Evolutionary conservation across 2,797 vertebrate genomes (phyloP).

Genomic region (Danio jaintianensis): DNA sequence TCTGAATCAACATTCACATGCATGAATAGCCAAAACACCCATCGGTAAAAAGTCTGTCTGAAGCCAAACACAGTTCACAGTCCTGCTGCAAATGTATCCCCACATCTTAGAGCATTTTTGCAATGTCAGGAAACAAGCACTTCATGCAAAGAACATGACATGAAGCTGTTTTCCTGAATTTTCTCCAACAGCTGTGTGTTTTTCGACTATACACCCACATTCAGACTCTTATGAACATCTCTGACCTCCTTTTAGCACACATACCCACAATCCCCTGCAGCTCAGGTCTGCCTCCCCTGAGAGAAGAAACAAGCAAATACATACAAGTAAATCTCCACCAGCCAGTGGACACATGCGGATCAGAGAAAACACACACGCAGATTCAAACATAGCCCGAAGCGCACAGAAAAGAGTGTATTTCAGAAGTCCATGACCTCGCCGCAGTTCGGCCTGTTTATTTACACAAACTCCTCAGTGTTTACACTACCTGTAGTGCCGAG

Average conservation of each 20-base stretch:
- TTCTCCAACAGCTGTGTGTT: conserved; percentile 23
- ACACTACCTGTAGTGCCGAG: background rate
- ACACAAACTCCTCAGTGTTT: conserved; percentile 11
- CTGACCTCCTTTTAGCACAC: conserved; percentile 43
- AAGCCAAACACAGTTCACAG: conserved; percentile 49
- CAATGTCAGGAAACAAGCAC: conserved; percentile 1
- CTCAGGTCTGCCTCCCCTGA: conserved; percentile 16
- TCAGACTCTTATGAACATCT: conserved; percentile 12
- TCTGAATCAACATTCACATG: conserved; percentile 52
- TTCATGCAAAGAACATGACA: conserved; percentile 20
- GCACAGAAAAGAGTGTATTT: conserved; percentile 42
- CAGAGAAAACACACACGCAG: conserved; percentile 32
- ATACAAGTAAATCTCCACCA: conserved; percentile 59
- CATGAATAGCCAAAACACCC: conserved; percentile 69
- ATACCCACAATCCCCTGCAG: conserved; percentile 34
- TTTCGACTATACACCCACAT: conserved; percentile 29
- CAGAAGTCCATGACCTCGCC: conserved; percentile 50
- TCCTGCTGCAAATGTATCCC: conserved; percentile 15
- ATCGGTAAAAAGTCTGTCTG: conserved; percentile 35
- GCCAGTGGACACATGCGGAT: conserved; percentile 37
- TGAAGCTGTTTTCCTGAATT: conserved; percentile 1
- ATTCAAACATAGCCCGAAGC: conserved; percentile 60
- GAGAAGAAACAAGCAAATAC: conserved; percentile 69
- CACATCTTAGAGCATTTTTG: conserved; percentile 32
- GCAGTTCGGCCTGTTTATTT: conserved; percentile 48